Conservation (phyloP, 1,140 invertebrate genomes). For the Epicauta chinensis region DNA sequence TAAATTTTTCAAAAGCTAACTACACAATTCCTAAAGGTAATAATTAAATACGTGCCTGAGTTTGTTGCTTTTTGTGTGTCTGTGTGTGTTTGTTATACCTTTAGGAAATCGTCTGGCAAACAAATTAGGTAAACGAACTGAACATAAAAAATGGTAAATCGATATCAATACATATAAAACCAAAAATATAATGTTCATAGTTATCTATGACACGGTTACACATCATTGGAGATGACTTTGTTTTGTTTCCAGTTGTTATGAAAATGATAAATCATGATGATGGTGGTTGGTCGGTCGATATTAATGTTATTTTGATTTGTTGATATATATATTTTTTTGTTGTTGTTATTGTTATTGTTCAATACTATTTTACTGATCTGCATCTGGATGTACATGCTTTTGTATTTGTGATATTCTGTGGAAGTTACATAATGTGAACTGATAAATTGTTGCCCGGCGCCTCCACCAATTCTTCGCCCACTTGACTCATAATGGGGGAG, state of each 20-base stretch:
- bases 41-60: conserved; percentile 13
- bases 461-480: no score
- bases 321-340: no score
- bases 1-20: no score
- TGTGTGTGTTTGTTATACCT: no score
- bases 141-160: conserved; percentile 27
- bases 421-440: conserved; percentile 4
- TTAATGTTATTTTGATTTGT: no score
- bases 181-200: conserved; percentile 22
- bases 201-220: conserved; percentile 28
- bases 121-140: conserved; percentile 23
- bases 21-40: conserved; percentile 7
- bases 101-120: neutral
- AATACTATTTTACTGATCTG: no score
- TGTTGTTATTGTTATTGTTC: no score
- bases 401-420: conserved; percentile 19
- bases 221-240: conserved; percentile 24
- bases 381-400: neutral
- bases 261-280: neutral
- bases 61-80: no score
- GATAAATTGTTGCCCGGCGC: no score
- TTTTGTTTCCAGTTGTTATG: conserved; percentile 9
- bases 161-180: conserved; percentile 29
- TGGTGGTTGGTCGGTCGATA: no score
- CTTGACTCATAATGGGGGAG: no score